phyloP scores from a whole-genome alignment of 2,888 invertebrate species.

The Dorcus hopei region DNA sequence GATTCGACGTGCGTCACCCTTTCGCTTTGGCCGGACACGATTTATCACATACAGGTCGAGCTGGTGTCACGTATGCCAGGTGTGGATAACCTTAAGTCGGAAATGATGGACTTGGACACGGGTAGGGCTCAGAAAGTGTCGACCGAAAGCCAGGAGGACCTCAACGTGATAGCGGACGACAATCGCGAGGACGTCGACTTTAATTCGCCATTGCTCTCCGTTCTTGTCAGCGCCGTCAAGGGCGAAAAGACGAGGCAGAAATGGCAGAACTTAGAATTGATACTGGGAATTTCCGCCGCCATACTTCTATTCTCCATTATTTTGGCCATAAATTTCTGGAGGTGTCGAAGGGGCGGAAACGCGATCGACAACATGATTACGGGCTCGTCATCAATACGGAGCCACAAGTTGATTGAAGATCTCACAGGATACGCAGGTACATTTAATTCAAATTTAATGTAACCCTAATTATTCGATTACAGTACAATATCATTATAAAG shows the following conservation, averaged over 20 bases:
- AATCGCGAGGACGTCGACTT: slow-evolving; percentile 49
- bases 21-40: slow-evolving; percentile 76
- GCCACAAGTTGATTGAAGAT: slow-evolving; percentile 62
- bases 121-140: slow-evolving; percentile 63
- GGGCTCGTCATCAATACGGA: slow-evolving; percentile 59
- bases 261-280: slow-evolving; percentile 57
- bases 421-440: slow-evolving; percentile 46
- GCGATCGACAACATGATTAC: slow-evolving; percentile 55
- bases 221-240: slow-evolving; percentile 61
- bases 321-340: slow-evolving; percentile 55
- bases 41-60: slow-evolving; percentile 78
- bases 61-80: slow-evolving; percentile 61
- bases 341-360: slow-evolving; percentile 57
- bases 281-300: slow-evolving; percentile 60
- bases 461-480: too few species aligned
- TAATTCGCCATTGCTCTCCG: slow-evolving; percentile 55
- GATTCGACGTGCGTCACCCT: slow-evolving; percentile 76
- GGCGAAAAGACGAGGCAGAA: slow-evolving; percentile 57
- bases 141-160: slow-evolving; percentile 62
- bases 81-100: slow-evolving; percentile 60
- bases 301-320: slow-evolving; percentile 51
- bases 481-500: too few species aligned
- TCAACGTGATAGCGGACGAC: slow-evolving; percentile 50
- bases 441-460: background rate
- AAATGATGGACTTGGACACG: slow-evolving; percentile 64